Conservation (phyloP, 2,113 vertebrate species). For the Glaucidium brasilianum region DNA sequence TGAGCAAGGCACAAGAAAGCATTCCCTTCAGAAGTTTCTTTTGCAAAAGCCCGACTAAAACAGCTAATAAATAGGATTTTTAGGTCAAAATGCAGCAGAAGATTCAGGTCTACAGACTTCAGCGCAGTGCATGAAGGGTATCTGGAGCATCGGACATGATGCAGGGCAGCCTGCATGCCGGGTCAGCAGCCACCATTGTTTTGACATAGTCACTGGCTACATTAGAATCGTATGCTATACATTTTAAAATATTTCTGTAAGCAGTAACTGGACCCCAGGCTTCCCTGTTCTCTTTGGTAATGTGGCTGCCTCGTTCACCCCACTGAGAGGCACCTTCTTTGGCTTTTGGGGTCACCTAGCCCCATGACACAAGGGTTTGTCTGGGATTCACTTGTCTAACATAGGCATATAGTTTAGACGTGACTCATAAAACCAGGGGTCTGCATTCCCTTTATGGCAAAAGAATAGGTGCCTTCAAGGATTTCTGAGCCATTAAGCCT, state of each 20-base stretch:
- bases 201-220: not conserved
- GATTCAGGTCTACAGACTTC: not conserved
- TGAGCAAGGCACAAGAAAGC: not conserved
- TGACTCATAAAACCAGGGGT: not conserved
- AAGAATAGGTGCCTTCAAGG: not conserved
- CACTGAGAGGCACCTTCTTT: not conserved
- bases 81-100: not conserved
- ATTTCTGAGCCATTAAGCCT: not conserved
- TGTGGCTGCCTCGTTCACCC: not conserved
- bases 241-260: not conserved
- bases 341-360: no score
- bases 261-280: not conserved
- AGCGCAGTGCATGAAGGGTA: not conserved
- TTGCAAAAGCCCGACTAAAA: not conserved
- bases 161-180: not conserved
- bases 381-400: not conserved
- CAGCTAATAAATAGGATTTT: not conserved
- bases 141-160: not conserved
- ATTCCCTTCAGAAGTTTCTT: not conserved
- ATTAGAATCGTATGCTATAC: fast-evolving
- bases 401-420: not conserved
- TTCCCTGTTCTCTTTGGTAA: not conserved
- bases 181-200: not conserved
- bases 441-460: not conserved
- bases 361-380: not conserved